A percentile compares a stretch with the other conserved stretches of the same genome.
phyloP scores from a whole-genome alignment of 2,113 vertebrate species.

The Clupea harengus region DNA sequence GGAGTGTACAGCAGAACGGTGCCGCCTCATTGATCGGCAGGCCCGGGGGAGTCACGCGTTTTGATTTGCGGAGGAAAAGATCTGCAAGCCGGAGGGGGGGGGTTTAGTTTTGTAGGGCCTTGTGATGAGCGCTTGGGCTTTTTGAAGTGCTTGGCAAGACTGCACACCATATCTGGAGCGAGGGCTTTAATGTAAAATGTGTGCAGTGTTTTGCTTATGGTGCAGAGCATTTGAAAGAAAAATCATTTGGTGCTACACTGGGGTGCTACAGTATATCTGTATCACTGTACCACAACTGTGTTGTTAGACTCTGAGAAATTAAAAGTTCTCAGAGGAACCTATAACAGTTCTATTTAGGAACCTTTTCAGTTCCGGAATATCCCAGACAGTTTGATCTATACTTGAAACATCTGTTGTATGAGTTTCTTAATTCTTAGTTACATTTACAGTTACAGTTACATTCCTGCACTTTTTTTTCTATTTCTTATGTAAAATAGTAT shows the following conservation, averaged over 20 bases:
- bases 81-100: not conserved
- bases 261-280: not conserved
- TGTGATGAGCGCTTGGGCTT: not conserved
- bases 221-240: not conserved
- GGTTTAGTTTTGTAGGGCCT: not conserved
- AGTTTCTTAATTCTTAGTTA: no score
- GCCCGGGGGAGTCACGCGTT: not conserved
- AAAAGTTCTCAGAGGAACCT: not conserved
- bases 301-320: not conserved
- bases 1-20: slow-evolving; percentile 20
- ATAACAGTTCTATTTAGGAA: not conserved
- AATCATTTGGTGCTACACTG: not conserved
- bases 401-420: not conserved
- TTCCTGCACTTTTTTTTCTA: no score
- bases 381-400: not conserved
- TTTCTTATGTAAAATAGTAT: no score
- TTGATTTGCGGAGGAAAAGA: not conserved
- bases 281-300: not conserved
- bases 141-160: not conserved
- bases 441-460: no score
- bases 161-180: not conserved
- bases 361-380: not conserved
- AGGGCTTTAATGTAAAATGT: not conserved
- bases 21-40: slow-evolving; percentile 21
- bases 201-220: not conserved